phyloP scores from a whole-genome alignment of 2,888 invertebrate genomes.

The Eupelmus urozonus region DNA sequence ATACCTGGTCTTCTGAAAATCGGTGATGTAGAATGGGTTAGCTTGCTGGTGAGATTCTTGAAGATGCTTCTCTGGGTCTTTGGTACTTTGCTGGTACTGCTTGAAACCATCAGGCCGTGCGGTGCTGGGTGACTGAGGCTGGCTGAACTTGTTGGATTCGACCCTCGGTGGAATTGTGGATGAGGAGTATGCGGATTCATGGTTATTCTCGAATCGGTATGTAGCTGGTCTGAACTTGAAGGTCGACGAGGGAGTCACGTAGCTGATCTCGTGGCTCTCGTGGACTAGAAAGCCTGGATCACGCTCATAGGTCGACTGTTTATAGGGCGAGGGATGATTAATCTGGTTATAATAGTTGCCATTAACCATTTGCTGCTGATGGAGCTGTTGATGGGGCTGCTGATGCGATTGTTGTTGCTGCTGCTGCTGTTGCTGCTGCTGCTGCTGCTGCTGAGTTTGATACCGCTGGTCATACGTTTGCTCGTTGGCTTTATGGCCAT shows the following conservation, averaged over 20 bases:
- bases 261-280: constrained; percentile 74
- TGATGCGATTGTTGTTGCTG: not conserved
- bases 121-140: constrained; percentile 22
- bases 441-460: not conserved
- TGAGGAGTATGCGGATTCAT: constrained; percentile 63
- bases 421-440: constrained; percentile 36
- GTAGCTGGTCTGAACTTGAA: constrained; percentile 71
- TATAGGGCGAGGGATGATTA: constrained; percentile 68
- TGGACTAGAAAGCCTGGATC: constrained; percentile 72
- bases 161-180: constrained; percentile 61
- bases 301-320: constrained; percentile 69
- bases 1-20: constrained; percentile 69
- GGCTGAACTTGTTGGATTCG: constrained; percentile 63
- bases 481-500: constrained; percentile 53
- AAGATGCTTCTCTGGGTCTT: constrained; percentile 55
- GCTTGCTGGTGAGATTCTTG: constrained; percentile 27
- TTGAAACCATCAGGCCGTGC: constrained; percentile 43
- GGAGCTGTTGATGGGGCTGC: not conserved
- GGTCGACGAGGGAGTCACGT: constrained; percentile 68
- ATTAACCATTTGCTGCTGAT: constrained; percentile 57
- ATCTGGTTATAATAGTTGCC: constrained; percentile 70
- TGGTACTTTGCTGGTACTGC: constrained; percentile 56
- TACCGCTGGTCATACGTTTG: not conserved
- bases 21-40: constrained; percentile 68
- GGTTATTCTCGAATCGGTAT: constrained; percentile 68